Base-by-base conservation (phyloP, 2,888 invertebrate genomes). In the Lithophane ornitopus region DNA sequence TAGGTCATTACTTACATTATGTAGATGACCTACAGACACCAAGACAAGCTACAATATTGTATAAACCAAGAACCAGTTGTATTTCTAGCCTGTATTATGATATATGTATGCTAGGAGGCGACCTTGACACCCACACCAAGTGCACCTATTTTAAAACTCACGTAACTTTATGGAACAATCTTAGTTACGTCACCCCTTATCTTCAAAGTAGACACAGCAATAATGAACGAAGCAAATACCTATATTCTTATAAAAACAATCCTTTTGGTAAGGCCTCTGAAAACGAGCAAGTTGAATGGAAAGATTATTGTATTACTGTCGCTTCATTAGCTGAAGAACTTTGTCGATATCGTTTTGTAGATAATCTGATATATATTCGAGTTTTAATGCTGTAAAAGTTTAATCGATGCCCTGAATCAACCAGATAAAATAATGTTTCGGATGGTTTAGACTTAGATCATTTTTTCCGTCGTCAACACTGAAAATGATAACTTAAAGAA, bases 261-360 rank as follows among this genome's bases (percentile, higher is more conserved):
- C 26, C 14, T n/a, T 46, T 78, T 46, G 41, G 28, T 62, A 69
- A 56, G 39, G 39, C 22, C 19, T 58, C n/a, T 12, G 26, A 14
- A 66, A 78, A 73, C 61, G 28, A 82, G 39, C 62, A 70, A 88
- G 74, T 82, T 72, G 70, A 82, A 76, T 82, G 80, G 84, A 87
- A 87, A 86, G 84, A 84, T 88, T 76, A 74, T 39, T 46, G 28
- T 26, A 79, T 87, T 86, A 86, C 41, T 66, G 12, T 58, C 84
- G 69, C 69, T 58, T 78, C 87, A 88, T 81, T 87, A 74, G 56
- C 54, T 81, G 2, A 52, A 58, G 62, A 81, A 78, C 41, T 76
- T 58, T 19, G 11, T 26, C 46, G 84, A 68, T 78, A 80, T 70
- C 73, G 74, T 63, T 54, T 11, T 16, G 65, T 11, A 44, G 72